Evolutionary conservation across 2,113 vertebrate genomes (phyloP).

Genomic region (Lepidothrix coronata): DNA sequence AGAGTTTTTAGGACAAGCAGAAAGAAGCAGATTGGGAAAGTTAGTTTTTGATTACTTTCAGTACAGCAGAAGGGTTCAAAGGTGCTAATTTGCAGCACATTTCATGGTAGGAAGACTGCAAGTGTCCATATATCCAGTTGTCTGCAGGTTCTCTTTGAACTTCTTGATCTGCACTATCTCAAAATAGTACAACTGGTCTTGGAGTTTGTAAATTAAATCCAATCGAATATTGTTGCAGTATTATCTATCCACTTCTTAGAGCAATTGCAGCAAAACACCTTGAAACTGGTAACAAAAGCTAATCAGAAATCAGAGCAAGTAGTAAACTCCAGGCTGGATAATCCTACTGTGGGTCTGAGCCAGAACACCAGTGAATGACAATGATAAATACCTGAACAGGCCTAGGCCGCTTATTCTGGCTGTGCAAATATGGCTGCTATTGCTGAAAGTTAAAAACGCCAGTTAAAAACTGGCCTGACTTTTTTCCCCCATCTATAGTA

Average conservation of each 20-base stretch:
- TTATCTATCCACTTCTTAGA: neutral
- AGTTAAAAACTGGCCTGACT: neutral
- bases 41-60: neutral
- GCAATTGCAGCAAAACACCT: neutral
- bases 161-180: neutral
- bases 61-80: neutral
- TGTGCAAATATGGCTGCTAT: neutral
- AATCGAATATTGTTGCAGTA: neutral
- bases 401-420: neutral
- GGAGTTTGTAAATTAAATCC: neutral
- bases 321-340: neutral
- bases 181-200: neutral
- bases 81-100: neutral
- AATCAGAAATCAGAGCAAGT: neutral
- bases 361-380: neutral
- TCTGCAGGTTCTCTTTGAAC: neutral
- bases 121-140: neutral
- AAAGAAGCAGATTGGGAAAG: neutral
- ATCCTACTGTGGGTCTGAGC: neutral
- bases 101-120: neutral
- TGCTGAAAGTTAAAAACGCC: neutral
- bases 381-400: neutral
- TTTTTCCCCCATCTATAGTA: neutral
- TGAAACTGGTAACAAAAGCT: neutral
- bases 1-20: neutral